Evolutionary conservation across 2,888 invertebrate species (phyloP).

Genomic region (Agriopis aurantiaria): DNA sequence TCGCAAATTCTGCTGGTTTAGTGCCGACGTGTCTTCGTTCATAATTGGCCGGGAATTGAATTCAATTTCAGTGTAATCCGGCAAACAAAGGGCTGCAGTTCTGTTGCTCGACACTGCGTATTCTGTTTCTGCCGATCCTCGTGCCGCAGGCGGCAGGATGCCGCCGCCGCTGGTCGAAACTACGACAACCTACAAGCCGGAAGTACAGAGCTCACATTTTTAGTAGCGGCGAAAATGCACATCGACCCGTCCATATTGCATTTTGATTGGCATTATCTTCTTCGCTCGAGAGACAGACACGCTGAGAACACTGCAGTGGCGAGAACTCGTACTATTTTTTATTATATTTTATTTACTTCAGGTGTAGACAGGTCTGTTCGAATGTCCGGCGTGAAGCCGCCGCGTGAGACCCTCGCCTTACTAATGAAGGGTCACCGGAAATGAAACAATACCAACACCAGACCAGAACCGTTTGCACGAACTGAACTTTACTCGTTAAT

Average conservation of each 20-base stretch:
- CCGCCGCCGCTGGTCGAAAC: slow-evolving; percentile 10
- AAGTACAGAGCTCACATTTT: not conserved
- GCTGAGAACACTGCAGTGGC: not conserved
- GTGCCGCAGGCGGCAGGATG: slow-evolving; percentile 30
- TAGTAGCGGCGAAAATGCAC: slow-evolving; percentile 6
- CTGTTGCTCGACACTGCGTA: slow-evolving; percentile 4
- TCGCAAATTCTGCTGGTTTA: not conserved
- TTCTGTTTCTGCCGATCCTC: slow-evolving; percentile 5
- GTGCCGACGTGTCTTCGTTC: not conserved
- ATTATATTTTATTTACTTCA: too few relatives aligned
- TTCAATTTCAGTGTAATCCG: slow-evolving; percentile 4
- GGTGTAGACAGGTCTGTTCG: too few relatives aligned
- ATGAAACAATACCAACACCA: slow-evolving; percentile 4
- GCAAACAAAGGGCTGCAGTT: slow-evolving; percentile 10
- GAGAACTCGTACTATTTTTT: too few relatives aligned
- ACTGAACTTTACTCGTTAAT: slow-evolving; percentile 34
- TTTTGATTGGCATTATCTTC: slow-evolving; percentile 10
- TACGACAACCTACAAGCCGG: not conserved
- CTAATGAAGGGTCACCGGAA: slow-evolving; percentile 19
- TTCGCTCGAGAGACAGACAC: not conserved
- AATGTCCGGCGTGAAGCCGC: too few relatives aligned
- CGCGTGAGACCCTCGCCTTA: slow-evolving; percentile 12
- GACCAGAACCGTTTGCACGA: slow-evolving; percentile 20
- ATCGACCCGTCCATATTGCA: slow-evolving; percentile 1
- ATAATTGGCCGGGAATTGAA: not conserved